Evolutionary conservation across 2,888 invertebrate genomes (phyloP), one percentile per base, ranked within the genome.

Genomic region (Drosophila nr. perissopoda): DNA sequence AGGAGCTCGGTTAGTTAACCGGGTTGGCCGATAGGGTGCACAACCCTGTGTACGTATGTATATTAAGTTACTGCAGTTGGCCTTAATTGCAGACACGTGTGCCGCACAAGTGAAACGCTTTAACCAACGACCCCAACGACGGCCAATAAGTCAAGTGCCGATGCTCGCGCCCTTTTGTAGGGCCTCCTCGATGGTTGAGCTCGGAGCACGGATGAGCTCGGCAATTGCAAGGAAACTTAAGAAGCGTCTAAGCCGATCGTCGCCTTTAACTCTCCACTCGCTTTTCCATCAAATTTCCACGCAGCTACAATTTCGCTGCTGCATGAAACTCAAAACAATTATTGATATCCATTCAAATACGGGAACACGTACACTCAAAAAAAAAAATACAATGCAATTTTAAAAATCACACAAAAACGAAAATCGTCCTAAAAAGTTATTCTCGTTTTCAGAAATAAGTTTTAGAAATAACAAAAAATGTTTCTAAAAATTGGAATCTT

Each of bases 81-180:
- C 73, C 76, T 82, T 88, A 89, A 88, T 87, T 89, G 87, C 83
- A 84, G 87, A 79, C 87, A 88, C 87, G 87, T 88, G 78, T 74
- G 69, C 69, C 58, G 68, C 69, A 68, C 64, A 80, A 78, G 72
- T 66, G 82, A 78, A 75, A 31, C 82, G 76, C 69, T 83, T 83
- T 75, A 61, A 60, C 74, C 45, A 16, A 62, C 63, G 42, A 40
- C 38, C 48, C 38, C 54, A 63, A 63, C 62, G 10, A 29, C 4
- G 8, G 49, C n/a, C 63, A 77, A 83, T 60, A 78, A 84, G 82
- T 77, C 82, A 87, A 82, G 85, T 82, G 82, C 76, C 76, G 78
- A 70, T 62, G 61, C 71, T 86, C 65, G 73, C 87, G 80, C 85
- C 85, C 88, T 76, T 66, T 79, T 73, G 62, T 78, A 78, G 76